Evolutionary conservation across 2,888 invertebrate species (phyloP).

Genomic region (Aphodius granarius): DNA sequence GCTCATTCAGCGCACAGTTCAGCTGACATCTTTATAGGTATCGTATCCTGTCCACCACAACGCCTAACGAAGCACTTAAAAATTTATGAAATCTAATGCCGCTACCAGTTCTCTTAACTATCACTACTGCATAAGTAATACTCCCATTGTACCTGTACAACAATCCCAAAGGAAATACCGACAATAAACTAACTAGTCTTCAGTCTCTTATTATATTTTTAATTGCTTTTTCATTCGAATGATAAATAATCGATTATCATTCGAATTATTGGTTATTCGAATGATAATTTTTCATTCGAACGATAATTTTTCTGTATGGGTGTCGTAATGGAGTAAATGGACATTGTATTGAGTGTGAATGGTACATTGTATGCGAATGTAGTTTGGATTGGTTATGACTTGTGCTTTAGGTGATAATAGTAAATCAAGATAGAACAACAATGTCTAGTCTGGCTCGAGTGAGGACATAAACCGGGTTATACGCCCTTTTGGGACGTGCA

Average conservation of each 20-base stretch:
- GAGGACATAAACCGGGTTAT: constrained; percentile 24
- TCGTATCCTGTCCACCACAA: background rate
- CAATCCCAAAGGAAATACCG: no score
- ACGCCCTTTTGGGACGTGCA: background rate
- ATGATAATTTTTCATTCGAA: background rate
- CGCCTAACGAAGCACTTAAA: background rate
- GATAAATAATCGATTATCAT: no score
- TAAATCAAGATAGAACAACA: constrained; percentile 14
- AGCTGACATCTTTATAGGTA: background rate
- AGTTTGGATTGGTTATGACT: background rate
- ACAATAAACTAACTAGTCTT: no score
- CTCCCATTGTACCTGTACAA: background rate
- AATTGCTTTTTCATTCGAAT: no score
- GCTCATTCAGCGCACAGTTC: background rate
- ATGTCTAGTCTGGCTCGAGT: constrained; percentile 29
- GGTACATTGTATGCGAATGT: background rate
- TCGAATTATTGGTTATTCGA: no score
- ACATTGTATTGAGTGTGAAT: background rate
- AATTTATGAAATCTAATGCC: background rate
- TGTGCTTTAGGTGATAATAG: background rate
- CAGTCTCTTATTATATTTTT: no score
- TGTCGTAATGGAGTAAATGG: background rate
- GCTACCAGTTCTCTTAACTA: background rate
- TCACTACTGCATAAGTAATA: background rate
- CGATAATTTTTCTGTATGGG: background rate